Conservation (phyloP, 2,888 invertebrate species). For the Brachyptera risi region DNA sequence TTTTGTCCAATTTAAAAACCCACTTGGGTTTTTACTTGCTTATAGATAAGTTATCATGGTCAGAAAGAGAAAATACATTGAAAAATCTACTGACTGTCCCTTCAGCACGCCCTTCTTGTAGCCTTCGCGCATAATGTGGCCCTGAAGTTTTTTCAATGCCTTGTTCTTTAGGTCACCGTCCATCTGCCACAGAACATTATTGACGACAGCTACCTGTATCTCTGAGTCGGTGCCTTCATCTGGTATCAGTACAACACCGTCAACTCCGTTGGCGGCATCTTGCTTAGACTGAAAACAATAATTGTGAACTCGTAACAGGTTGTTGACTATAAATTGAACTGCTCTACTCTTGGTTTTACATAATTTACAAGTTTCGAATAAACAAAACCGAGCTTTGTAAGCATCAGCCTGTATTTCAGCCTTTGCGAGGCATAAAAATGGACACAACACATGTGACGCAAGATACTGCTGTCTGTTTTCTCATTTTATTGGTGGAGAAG, state of each 20-base stretch:
- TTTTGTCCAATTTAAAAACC: too few species aligned
- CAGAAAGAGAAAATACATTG: too few species aligned
- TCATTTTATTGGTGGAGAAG: too few species aligned
- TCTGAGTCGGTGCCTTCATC: conserved; percentile 50
- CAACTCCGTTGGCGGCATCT: conserved; percentile 55
- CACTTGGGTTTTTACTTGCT: too few species aligned
- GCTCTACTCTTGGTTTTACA: too few species aligned
- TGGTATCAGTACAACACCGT: conserved; percentile 53
- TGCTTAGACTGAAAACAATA: conserved; percentile 52
- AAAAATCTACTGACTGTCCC: conserved; percentile 86
- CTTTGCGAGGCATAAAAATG: too few species aligned
- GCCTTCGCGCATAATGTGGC: conserved; percentile 82
- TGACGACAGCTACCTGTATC: conserved; percentile 59
- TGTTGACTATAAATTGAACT: background rate
- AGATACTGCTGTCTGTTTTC: too few species aligned
- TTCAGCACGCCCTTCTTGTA: conserved; percentile 72
- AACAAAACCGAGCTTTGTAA: too few species aligned
- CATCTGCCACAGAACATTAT: conserved; percentile 78
- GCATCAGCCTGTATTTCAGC: too few species aligned
- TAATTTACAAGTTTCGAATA: too few species aligned
- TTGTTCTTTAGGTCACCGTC: conserved; percentile 72
- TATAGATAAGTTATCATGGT: conserved; percentile 13
- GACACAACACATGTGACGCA: too few species aligned
- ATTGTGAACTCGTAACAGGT: background rate
- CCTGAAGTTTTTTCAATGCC: conserved; percentile 84